phyloP scores from a whole-genome alignment of 1,140 invertebrate genomes.

The Zaprionus africanus region DNA sequence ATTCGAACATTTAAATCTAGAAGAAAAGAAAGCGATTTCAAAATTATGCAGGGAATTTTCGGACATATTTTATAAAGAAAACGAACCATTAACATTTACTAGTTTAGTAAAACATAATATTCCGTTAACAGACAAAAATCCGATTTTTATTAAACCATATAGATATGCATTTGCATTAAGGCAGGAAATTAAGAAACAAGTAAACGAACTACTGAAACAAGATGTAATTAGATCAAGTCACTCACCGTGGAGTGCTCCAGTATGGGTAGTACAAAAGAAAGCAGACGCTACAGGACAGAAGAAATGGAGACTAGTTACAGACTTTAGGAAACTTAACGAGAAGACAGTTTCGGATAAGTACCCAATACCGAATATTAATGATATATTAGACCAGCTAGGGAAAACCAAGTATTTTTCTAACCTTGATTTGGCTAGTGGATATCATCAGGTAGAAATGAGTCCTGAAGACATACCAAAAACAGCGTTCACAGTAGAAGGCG shows the following conservation, averaged over 20 bases:
- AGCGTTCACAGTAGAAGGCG: no score
- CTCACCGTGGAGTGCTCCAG: no score
- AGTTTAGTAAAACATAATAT: conserved; percentile 8
- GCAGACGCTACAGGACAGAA: no score
- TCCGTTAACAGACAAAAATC: conserved; percentile 2
- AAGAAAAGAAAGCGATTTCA: not conserved
- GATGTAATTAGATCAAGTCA: not conserved
- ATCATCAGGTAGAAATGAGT: no score
- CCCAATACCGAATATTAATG: not conserved
- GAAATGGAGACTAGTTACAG: no score
- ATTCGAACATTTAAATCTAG: not conserved
- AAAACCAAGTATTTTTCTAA: no score
- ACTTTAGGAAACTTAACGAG: conserved; percentile 6
- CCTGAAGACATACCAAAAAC: no score
- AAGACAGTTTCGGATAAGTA: not conserved
- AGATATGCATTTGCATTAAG: conserved; percentile 17
- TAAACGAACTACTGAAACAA: conserved; percentile 20
- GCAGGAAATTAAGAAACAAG: conserved; percentile 6
- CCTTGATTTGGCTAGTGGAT: no score
- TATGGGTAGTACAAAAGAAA: no score
- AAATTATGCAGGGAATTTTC: no score
- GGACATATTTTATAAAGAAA: conserved; percentile 7
- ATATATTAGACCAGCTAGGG: no score
- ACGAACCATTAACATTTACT: conserved; percentile 10
- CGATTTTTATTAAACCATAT: conserved; percentile 13